Conservation (phyloP, 2,888 invertebrate genomes). For the Apodemia duryi region DNA sequence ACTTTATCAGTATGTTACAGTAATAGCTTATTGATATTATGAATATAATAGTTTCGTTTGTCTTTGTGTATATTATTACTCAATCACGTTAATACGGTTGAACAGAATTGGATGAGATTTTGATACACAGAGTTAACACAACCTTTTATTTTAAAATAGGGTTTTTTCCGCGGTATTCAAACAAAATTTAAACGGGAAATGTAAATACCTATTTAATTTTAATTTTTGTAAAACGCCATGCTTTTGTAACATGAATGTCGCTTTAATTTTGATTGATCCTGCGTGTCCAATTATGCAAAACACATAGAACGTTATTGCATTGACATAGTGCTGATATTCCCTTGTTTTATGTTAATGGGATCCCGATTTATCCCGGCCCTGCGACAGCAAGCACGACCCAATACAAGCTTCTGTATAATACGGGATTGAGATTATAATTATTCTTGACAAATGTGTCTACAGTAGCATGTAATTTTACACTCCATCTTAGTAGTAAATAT, state of each 20-base stretch:
- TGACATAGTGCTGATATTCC: slow-evolving; percentile 39
- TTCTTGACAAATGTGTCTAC: slow-evolving; percentile 6
- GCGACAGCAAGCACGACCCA: slow-evolving; percentile 49
- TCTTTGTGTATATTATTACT: too few species aligned
- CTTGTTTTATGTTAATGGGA: slow-evolving; percentile 42
- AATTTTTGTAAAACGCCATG: slow-evolving; percentile 20
- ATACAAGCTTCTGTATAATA: slow-evolving; percentile 36
- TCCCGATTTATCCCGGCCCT: slow-evolving; percentile 49
- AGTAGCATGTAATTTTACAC: neutral
- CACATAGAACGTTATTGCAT: slow-evolving; percentile 32
- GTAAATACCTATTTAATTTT: too few species aligned
- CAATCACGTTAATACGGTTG: too few species aligned
- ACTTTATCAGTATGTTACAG: too few species aligned
- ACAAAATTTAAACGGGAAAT: too few species aligned
- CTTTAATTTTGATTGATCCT: slow-evolving; percentile 39
- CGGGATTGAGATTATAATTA: slow-evolving; percentile 7
- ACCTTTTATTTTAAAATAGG: too few species aligned
- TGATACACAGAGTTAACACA: too few species aligned
- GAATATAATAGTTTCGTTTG: too few species aligned
- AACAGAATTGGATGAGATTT: too few species aligned
- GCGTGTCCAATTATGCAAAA: slow-evolving; percentile 29
- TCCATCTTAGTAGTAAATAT: neutral
- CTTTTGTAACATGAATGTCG: slow-evolving; percentile 27
- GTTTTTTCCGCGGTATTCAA: too few species aligned
- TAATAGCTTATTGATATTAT: too few species aligned